Conservation (phyloP, 1,140 invertebrate species). For the Macrostomum lignano region DNA sequence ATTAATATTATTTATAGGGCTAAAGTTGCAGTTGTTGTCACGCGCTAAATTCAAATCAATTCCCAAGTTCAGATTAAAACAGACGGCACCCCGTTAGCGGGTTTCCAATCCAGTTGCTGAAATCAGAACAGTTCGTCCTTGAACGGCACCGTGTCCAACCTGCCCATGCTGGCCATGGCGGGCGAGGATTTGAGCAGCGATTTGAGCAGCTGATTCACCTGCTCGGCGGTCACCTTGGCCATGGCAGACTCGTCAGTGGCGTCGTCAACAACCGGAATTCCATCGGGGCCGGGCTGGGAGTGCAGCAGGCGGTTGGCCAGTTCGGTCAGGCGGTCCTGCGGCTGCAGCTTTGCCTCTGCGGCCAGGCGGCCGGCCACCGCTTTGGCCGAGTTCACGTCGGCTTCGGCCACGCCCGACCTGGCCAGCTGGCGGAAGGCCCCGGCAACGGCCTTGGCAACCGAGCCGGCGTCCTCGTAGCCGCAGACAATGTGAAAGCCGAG, state of each 20-base stretch:
- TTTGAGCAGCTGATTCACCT: too few relatives aligned
- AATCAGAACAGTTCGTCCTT: slow-evolving; percentile 74
- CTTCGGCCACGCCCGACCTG: slow-evolving; percentile 50
- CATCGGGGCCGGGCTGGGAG: slow-evolving; percentile 16
- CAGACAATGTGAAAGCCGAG: too few relatives aligned
- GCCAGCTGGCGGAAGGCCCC: slow-evolving; percentile 41
- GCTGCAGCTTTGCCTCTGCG: slow-evolving; percentile 41
- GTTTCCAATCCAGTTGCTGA: slow-evolving; percentile 48
- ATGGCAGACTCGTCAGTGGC: too few relatives aligned
- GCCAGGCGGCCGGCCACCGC: slow-evolving; percentile 47
- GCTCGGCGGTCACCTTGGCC: too few relatives aligned
- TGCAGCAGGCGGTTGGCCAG: slow-evolving; percentile 52
- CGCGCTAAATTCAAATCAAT: too few relatives aligned
- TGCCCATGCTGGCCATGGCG: slow-evolving; percentile 61
- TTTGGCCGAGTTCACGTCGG: slow-evolving; percentile 81
- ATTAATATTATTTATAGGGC: too few relatives aligned
- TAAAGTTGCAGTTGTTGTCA: too few relatives aligned
- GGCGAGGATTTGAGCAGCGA: slow-evolving; percentile 5
- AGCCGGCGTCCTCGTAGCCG: slow-evolving; percentile 48
- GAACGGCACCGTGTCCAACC: slow-evolving; percentile 54
- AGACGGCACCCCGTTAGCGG: too few relatives aligned
- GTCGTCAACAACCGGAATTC: too few relatives aligned
- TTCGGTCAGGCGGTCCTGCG: slow-evolving; percentile 40
- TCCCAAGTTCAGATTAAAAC: too few relatives aligned
- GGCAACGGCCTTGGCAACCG: slow-evolving; percentile 55